These are phyloP conservation scores for Nanorana parkeri DNA, from an alignment of 2,113 vertebrate genomes.

Conservation along the genomic window DNA sequence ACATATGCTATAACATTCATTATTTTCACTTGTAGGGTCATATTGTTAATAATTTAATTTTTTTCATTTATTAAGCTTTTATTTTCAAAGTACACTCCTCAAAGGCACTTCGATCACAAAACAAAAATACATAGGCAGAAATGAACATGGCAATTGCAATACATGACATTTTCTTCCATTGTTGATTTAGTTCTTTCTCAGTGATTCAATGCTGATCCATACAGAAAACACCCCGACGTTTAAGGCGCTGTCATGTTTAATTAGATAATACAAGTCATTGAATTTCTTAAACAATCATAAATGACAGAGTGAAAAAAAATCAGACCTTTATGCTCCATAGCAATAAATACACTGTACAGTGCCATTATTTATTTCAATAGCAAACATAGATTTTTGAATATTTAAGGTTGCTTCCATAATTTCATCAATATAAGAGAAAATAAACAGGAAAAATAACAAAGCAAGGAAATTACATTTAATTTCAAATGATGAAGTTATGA, in stretches of 20 bases:
- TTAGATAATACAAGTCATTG: constrained; percentile 36
- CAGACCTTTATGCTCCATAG: neutral
- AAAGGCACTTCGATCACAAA: constrained; percentile 59
- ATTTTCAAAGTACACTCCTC: constrained; percentile 59
- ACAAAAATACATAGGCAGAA: constrained; percentile 56
- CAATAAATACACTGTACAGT: constrained; percentile 23
- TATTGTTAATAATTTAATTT: neutral
- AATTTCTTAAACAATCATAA: constrained; percentile 24
- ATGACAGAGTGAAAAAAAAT: constrained; percentile 42
- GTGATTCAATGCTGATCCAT: constrained; percentile 22
- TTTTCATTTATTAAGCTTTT: constrained; percentile 53
- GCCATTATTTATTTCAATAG: constrained; percentile 11
- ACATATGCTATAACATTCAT: constrained; percentile 13
- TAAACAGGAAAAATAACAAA: constrained; percentile 5
- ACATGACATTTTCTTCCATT: constrained; percentile 45
- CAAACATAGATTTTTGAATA: constrained; percentile 32
- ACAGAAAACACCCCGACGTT: constrained; percentile 32
- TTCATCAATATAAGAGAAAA: constrained; percentile 20
- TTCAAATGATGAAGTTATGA: constrained; percentile 20
- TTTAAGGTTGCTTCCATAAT: constrained; percentile 16
- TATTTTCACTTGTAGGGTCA: constrained; percentile 37
- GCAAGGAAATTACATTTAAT: neutral
- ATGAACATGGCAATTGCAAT: constrained; percentile 45
- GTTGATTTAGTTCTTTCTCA: neutral
- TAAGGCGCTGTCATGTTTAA: constrained; percentile 47